Evolutionary conservation across 2,888 invertebrate genomes (phyloP).

Genomic region (Leptogaster cylindrica): DNA sequence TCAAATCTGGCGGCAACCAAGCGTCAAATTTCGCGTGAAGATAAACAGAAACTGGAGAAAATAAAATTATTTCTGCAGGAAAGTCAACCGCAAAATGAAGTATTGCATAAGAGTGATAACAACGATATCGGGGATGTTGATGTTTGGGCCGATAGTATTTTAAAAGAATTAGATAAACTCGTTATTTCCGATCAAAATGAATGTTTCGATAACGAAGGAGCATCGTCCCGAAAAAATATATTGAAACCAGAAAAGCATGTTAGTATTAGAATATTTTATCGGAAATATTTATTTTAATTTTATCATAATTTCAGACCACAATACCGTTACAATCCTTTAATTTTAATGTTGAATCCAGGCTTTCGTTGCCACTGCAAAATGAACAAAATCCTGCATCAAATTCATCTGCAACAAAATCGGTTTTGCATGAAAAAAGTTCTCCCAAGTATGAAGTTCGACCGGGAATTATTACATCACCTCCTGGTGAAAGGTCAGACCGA

Average conservation of each 20-base stretch:
- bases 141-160: slow-evolving; percentile 62
- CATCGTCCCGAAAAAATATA: slow-evolving; percentile 51
- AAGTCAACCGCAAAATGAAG: slow-evolving; percentile 8
- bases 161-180: slow-evolving; percentile 61
- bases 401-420: slow-evolving; percentile 49
- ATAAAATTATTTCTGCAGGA: neutral
- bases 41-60: neutral
- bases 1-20: neutral
- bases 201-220: slow-evolving; percentile 22
- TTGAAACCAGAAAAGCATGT: slow-evolving; percentile 61
- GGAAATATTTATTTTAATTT: neutral
- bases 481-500: too few species aligned
- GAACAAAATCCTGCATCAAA: slow-evolving; percentile 49
- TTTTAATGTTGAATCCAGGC: slow-evolving; percentile 59
- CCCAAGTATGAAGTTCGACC: too few species aligned
- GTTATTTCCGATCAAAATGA: slow-evolving; percentile 57
- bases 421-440: too few species aligned
- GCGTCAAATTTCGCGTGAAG: neutral
- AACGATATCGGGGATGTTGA: slow-evolving; percentile 57
- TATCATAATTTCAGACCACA: slow-evolving; percentile 56
- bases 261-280: too few species aligned
- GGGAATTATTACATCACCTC: slow-evolving; percentile 44
- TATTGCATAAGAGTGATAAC: too few species aligned
- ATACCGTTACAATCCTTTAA: slow-evolving; percentile 62
- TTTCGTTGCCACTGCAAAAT: slow-evolving; percentile 52